Conservation (phyloP, 2,888 invertebrate genomes). For the Meghimatium bilineatum region DNA sequence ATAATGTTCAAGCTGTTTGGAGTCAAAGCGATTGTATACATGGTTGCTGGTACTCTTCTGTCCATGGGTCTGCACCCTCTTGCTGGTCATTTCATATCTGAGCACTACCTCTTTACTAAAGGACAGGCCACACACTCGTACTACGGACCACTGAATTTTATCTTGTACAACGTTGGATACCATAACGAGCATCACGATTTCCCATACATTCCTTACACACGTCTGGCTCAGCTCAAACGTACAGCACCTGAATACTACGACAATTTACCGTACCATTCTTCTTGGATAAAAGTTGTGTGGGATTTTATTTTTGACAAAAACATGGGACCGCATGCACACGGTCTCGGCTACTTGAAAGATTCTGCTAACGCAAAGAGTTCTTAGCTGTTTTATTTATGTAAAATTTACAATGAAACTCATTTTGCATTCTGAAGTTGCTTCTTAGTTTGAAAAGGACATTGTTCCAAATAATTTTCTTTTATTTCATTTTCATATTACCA, state of each 20-base stretch:
- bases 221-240: conserved; percentile 74
- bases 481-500: too few relatives aligned
- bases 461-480: too few relatives aligned
- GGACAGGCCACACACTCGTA: conserved; percentile 76
- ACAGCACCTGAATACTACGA: conserved; percentile 94
- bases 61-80: conserved; percentile 75
- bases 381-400: conserved; percentile 14
- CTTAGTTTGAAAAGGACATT: background rate
- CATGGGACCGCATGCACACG: conserved; percentile 96
- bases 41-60: conserved; percentile 71
- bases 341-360: conserved; percentile 69
- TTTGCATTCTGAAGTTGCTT: background rate
- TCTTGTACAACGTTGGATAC: conserved; percentile 76
- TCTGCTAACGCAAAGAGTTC: conserved; percentile 39
- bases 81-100: conserved; percentile 76
- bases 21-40: conserved; percentile 69
- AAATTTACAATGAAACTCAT: background rate
- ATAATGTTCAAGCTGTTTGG: conserved; percentile 68
- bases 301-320: conserved; percentile 96
- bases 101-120: conserved; percentile 75
- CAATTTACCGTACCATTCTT: conserved; percentile 92
- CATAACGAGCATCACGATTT: conserved; percentile 78
- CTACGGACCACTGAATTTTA: conserved; percentile 76
- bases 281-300: conserved; percentile 94
- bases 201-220: conserved; percentile 76